Conservation (phyloP, 2,113 vertebrate genomes). For the Sturnira hondurensis region DNA sequence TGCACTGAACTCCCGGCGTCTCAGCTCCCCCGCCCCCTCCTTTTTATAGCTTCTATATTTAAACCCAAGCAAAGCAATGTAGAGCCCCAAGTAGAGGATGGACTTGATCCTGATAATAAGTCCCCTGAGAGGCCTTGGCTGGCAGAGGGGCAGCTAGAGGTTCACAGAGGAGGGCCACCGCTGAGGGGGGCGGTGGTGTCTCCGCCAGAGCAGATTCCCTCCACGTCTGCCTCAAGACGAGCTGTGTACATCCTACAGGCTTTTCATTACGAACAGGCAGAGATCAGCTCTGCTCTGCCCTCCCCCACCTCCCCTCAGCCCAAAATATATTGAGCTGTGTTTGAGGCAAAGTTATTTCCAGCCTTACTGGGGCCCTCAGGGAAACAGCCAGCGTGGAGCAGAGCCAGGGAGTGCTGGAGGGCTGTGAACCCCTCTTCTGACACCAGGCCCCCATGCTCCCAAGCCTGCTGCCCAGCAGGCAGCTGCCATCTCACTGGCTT, state of each 20-base stretch:
- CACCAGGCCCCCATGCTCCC: neutral
- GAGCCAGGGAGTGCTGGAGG: neutral
- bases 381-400: conserved; percentile 11
- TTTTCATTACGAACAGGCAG: conserved; percentile 6
- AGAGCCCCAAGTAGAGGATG: neutral
- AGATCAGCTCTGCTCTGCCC: neutral
- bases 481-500: neutral
- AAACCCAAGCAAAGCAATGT: neutral
- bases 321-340: conserved; percentile 42
- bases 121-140: neutral
- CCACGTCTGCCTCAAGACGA: neutral
- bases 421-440: conserved; percentile 15
- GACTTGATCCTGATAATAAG: neutral
- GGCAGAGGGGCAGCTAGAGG: neutral
- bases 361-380: neutral
- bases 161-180: neutral
- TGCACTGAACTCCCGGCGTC: neutral
- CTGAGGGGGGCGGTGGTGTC: neutral
- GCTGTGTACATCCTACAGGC: neutral
- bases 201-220: neutral
- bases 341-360: conserved; percentile 49
- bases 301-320: neutral
- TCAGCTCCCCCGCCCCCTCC: neutral
- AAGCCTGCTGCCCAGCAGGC: neutral
- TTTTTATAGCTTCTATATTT: conserved; percentile 13